A percentile compares a stretch with the other conserved stretches of the same genome.
These are phyloP conservation scores for Tenthredo notha DNA, from an alignment of 2,888 invertebrate genomes.

Conservation along the genomic window DNA sequence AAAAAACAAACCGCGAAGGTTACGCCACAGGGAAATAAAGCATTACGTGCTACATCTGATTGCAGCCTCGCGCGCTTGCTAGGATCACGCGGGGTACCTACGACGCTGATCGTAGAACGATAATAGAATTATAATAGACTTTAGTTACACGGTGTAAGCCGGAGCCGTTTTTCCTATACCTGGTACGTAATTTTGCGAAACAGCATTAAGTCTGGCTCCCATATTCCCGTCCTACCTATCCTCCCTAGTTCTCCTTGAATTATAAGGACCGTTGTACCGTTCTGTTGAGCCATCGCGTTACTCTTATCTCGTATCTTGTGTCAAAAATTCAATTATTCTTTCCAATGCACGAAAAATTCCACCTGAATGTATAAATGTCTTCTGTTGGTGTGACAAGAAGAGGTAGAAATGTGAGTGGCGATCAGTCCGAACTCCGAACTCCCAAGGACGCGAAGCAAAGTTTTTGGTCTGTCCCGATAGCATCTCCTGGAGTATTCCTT, in stretches of 20 bases:
- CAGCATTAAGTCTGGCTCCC: background rate
- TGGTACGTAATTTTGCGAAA: constrained; percentile 31
- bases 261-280: background rate
- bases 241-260: constrained; percentile 36
- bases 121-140: constrained; percentile 51
- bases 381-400: background rate
- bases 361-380: background rate
- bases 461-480: constrained; percentile 20
- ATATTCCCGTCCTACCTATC: background rate
- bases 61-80: background rate
- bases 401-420: background rate
- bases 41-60: constrained; percentile 46
- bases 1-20: background rate
- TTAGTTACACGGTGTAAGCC: constrained; percentile 17
- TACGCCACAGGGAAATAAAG: constrained; percentile 29
- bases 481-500: constrained; percentile 18
- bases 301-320: background rate
- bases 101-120: constrained; percentile 31
- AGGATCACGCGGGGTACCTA: constrained; percentile 15
- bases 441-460: constrained; percentile 27
- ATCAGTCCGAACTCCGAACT: background rate
- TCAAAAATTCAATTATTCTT: background rate
- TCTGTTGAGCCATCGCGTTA: background rate
- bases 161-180: background rate
- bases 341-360: background rate